A percentile compares a stretch with the other conserved stretches of the same genome.
Evolutionary conservation across 1,140 invertebrate genomes (phyloP).

Genomic region (Xylocopa sonorina): DNA sequence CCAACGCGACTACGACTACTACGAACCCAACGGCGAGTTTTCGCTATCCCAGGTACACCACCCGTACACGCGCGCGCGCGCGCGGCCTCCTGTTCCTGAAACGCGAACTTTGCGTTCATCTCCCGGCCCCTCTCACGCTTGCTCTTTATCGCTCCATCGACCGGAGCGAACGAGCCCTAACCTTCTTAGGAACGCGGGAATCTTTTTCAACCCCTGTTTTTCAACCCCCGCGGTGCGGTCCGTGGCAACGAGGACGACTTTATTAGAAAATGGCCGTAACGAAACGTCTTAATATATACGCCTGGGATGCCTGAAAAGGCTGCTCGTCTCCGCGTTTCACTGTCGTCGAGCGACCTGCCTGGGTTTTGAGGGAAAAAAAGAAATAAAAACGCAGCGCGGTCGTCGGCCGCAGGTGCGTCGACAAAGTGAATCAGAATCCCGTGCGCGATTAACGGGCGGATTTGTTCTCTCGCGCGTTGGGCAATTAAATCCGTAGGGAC

Average conservation of each 20-base stretch:
- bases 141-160: conserved; percentile 35
- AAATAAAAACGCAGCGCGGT: neutral
- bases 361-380: too few relatives aligned
- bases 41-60: conserved; percentile 1
- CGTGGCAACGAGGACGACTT: conserved; percentile 72
- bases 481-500: conserved; percentile 47
- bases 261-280: conserved; percentile 79
- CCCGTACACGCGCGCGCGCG: neutral
- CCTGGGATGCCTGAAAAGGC: too few relatives aligned
- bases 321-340: too few relatives aligned
- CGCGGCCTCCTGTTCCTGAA: conserved; percentile 45
- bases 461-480: conserved; percentile 29
- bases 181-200: conserved; percentile 68
- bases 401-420: neutral
- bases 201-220: conserved; percentile 78
- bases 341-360: too few relatives aligned
- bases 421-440: conserved; percentile 49
- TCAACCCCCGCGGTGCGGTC: conserved; percentile 59
- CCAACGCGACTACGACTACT: conserved; percentile 7
- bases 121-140: neutral
- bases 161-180: conserved; percentile 52
- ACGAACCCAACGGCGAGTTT: neutral
- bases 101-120: conserved; percentile 30
- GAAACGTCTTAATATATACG: conserved; percentile 77
- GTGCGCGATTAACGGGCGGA: conserved; percentile 41